Percentiles rank a stretch among this genome's conserved stretches.
These are phyloP conservation scores for Centruroides vittatus DNA, from an alignment of 1,140 invertebrate genomes.

Conservation along the genomic window DNA sequence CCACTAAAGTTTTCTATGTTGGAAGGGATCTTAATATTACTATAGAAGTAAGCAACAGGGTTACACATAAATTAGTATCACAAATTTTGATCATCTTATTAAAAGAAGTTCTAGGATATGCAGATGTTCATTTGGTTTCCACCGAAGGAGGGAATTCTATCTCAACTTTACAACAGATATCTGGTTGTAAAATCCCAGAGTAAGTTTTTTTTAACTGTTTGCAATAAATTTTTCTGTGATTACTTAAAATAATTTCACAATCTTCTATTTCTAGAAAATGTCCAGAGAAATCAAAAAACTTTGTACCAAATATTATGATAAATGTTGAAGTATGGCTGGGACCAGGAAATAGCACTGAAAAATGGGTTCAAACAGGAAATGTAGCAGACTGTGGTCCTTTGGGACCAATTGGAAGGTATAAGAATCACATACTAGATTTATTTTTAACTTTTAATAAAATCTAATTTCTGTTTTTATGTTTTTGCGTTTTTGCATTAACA, in stretches of 20 bases:
- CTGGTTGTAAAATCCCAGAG: background rate
- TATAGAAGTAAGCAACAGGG: constrained; percentile 28
- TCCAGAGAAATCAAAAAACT: background rate
- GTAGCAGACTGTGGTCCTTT: constrained; percentile 45
- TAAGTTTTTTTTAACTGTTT: constrained; percentile 1
- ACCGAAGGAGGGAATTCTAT: constrained; percentile 33
- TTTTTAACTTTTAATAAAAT: background rate
- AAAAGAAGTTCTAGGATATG: constrained; percentile 46
- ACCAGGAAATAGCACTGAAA: constrained; percentile 37
- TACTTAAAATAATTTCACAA: background rate
- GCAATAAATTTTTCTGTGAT: background rate
- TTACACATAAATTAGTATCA: constrained; percentile 44
- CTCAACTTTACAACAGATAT: constrained; percentile 18
- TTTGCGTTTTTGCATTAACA: constrained; percentile 20
- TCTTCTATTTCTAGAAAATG: constrained; percentile 3
- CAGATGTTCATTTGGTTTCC: constrained; percentile 33
- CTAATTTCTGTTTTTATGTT: background rate
- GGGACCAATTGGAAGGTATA: constrained; percentile 39
- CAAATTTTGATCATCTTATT: constrained; percentile 48
- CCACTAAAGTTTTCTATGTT: constrained; percentile 4
- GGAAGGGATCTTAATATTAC: constrained; percentile 23
- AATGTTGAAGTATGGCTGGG: constrained; percentile 55
- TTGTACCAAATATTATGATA: constrained; percentile 42
- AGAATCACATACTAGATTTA: background rate
- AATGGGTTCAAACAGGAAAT: constrained; percentile 27